These are phyloP conservation scores for Brienomyrus brachyistius DNA, from an alignment of 2,113 vertebrate genomes.

Conservation along the genomic window DNA sequence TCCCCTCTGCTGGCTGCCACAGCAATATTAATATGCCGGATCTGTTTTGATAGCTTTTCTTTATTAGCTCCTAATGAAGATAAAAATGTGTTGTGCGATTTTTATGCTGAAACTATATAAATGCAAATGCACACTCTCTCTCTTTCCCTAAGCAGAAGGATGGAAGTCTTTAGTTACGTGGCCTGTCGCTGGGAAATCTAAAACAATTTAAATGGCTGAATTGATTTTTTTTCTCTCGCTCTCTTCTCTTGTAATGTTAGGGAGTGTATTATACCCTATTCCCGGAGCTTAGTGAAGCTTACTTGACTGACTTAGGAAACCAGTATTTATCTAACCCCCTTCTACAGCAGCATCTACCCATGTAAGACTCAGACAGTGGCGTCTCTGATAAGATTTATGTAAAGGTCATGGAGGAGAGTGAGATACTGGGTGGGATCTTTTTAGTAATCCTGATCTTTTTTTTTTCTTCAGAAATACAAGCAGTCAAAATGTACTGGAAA, in stretches of 20 bases:
- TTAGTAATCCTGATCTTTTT: slow-evolving; percentile 2
- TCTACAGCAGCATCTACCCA: background rate
- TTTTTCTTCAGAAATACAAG: background rate
- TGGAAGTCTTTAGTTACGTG: slow-evolving; percentile 27
- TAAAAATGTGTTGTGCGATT: slow-evolving; percentile 53
- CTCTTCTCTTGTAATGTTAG: slow-evolving; percentile 30
- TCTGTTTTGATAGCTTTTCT: slow-evolving; percentile 46
- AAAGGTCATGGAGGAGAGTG: slow-evolving; percentile 14
- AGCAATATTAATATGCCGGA: slow-evolving; percentile 39
- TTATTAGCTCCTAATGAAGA: slow-evolving; percentile 61
- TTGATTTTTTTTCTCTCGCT: slow-evolving; percentile 34
- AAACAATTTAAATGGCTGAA: slow-evolving; percentile 45
- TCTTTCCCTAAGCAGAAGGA: slow-evolving; percentile 30
- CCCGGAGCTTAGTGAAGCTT: background rate
- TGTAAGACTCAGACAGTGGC: background rate
- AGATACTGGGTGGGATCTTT: background rate
- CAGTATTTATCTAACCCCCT: background rate
- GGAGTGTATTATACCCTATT: slow-evolving; percentile 20
- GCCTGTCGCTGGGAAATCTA: slow-evolving; percentile 36
- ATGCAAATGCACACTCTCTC: slow-evolving; percentile 55
- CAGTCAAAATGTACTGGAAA: background rate
- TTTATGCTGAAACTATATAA: slow-evolving; percentile 49
- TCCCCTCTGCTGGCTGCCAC: slow-evolving; percentile 11
- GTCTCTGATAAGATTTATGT: slow-evolving; percentile 12
- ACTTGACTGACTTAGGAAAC: slow-evolving; percentile 4